A percentile compares a stretch with the other conserved stretches of the same genome.
phyloP scores from a whole-genome alignment of 2,797 vertebrate genomes.

The Chaetophractus vellerosus region DNA sequence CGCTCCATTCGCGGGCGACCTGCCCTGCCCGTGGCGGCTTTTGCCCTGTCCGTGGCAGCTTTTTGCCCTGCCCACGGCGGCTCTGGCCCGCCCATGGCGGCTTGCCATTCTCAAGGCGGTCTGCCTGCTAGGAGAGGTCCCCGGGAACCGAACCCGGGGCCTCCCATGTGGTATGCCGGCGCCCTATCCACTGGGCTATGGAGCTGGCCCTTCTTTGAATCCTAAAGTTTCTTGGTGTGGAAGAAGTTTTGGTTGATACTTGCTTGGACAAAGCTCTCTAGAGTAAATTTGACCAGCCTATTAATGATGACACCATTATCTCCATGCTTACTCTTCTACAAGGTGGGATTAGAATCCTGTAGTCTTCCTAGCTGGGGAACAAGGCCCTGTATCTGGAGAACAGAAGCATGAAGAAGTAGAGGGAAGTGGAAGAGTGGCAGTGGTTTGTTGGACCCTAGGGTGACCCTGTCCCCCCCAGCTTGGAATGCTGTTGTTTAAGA shows the following conservation, averaged over 20 bases:
- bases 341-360: background rate
- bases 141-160: too few species aligned
- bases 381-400: background rate
- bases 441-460: constrained; percentile 64
- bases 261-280: background rate
- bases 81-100: too few species aligned
- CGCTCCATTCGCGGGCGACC: too few species aligned
- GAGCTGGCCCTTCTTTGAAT: too few species aligned
- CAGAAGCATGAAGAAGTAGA: constrained; percentile 42
- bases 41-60: too few species aligned
- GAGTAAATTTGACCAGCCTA: background rate
- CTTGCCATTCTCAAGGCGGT: too few species aligned
- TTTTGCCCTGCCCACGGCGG: too few species aligned
- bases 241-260: background rate
- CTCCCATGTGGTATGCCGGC: too few species aligned
- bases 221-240: background rate
- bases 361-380: background rate
- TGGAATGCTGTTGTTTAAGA: constrained; percentile 63
- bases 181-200: too few species aligned
- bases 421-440: background rate
- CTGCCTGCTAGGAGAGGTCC: too few species aligned
- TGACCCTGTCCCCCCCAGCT: constrained; percentile 80
- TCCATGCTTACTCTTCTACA: background rate
- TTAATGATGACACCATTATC: background rate
- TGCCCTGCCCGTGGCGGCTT: too few species aligned